Evolutionary conservation across 2,888 invertebrate species (phyloP), one percentile per base, ranked within the genome.

Genomic region (Carpatolechia fugitivella): DNA sequence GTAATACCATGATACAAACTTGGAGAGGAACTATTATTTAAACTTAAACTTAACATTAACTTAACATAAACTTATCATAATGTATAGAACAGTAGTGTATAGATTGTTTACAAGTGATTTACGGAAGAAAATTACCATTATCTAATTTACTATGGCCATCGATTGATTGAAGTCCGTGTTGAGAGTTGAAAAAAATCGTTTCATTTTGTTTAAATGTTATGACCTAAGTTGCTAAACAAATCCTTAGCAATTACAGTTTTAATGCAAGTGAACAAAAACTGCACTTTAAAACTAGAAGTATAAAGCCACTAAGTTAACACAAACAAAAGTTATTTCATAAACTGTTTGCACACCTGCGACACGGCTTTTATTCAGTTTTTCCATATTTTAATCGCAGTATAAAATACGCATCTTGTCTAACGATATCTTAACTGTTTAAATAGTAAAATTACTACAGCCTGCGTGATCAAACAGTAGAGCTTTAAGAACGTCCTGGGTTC

Each of bases 251-350:
- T 49, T 49, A 49, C 35, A 49, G 29, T 49, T 49, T 44, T 29
- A 44, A 16, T 49, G 49, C 35, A 20, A 7, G 31, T 7, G n/a
- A 35, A 35, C 30, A 20, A 35, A 35, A 35, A 49, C 30, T 49
- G 49, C 49, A 49, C 49, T 49, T 49, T 8, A 49, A 49, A 49
- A 18, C 33, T 49, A 1, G 33, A 49, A 20, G 20, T 20, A 35
- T 35, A 35, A 49, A 35, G 31, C 49, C 33, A 59, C 58, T 59
- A 53, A 55, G 59, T 52, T 56, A 54, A 59, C 60, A 47, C 44
- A 69, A 64, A 68, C 63, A 69, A 52, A 70, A 69, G 64, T 73
- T 71, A 70, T 73, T 69, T 66, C 62, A 66, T 66, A 65, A 68
- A 64, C 61, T 64, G 63, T 63, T 63, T 62, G 66, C 64, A 60